Base-by-base conservation (phyloP, 2,113 vertebrate genomes). In the Rattus rattus region DNA sequence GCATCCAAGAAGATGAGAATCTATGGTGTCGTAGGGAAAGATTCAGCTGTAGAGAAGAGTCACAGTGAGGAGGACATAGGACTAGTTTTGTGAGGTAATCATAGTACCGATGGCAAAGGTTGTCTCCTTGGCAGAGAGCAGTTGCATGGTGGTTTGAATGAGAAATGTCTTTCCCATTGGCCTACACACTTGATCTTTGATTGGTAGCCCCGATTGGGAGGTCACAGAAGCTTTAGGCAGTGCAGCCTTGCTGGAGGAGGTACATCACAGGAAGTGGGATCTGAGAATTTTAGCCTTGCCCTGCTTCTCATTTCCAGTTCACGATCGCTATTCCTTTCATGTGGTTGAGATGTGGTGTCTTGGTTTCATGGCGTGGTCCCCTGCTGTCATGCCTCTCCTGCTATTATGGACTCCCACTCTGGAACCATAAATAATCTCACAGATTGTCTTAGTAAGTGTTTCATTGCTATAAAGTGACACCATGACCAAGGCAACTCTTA, bases 41-140 rank as follows among this genome's bases (percentile, higher is more conserved):
- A 12, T 22, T 9, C 2, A 26, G 67, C 33, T 83, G 14, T 69
- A 52, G 63, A 47, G 75, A n/a, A 91, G 13, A 13, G 10, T 73
- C 10, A 16, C 0, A 11, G 5, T 20, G 28, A 61, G 26, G 2
- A 10, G 11, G 69, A 36, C 7, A 0, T 24, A 39, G 47, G n/a
- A 14, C 9, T 26, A 73, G 70, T 30, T 39, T 4, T 86, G 24
- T 49, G 56, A 75, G 30, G 3, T 47, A 10, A 36, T 12, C 12
- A 39, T 85, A 43, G 33, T 33, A 39, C 30, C 7, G 13, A 14
- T 69, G 22, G 70, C 49, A 47, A 59, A 49, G n/a, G 8, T n/a
- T 4, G 16, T 6, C 9, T 52, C 59, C 19, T n/a, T 52, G 33
- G 28, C 59, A 63, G 70, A 63, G 30, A 52, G 61, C n/a, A 52